Percentiles rank a stretch among this genome's conserved stretches.
phyloP scores from a whole-genome alignment of 2,113 vertebrate genomes.

The Barnardius zonarius region DNA sequence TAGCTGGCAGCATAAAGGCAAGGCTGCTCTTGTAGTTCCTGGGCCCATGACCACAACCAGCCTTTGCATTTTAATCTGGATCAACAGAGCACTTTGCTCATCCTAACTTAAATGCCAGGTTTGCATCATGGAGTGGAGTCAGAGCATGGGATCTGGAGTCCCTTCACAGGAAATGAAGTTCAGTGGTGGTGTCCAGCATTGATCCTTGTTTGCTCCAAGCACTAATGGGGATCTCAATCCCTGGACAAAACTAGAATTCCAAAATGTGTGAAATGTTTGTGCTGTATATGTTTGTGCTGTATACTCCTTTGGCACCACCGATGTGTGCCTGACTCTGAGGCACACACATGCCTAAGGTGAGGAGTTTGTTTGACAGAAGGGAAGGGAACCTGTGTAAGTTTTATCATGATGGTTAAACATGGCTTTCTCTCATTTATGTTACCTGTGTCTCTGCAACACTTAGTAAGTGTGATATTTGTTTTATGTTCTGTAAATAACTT shows the following conservation, averaged over 20 bases:
- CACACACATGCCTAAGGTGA: background rate
- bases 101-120: background rate
- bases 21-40: background rate
- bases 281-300: background rate
- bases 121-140: background rate
- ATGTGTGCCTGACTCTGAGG: background rate
- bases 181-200: background rate
- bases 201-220: background rate
- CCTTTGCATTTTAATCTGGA: background rate
- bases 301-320: background rate
- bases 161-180: background rate
- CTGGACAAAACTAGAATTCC: background rate
- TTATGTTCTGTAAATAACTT: background rate
- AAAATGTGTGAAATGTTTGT: fast-evolving
- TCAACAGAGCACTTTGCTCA: background rate
- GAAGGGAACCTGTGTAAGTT: background rate
- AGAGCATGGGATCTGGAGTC: background rate
- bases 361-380: background rate
- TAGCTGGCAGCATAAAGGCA: background rate
- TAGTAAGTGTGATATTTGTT: background rate
- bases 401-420: background rate
- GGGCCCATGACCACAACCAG: background rate
- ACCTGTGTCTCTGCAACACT: background rate
- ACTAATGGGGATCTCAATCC: background rate
- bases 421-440: background rate